Evolutionary conservation across 2,797 vertebrate genomes (phyloP).

Genomic region (Percopsis omiscomaycus): DNA sequence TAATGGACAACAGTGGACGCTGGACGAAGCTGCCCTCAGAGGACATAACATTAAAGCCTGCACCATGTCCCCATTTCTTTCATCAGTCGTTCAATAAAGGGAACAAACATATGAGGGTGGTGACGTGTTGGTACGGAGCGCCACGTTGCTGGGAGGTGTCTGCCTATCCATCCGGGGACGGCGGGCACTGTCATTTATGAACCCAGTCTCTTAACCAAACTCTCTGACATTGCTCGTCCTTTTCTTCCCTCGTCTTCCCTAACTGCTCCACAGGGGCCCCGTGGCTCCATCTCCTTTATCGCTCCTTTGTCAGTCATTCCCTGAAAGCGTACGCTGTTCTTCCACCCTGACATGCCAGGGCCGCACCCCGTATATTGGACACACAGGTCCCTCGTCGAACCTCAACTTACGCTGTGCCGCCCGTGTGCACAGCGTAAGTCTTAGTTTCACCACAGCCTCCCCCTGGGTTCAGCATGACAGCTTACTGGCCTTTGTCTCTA

Average conservation of each 20-base stretch:
- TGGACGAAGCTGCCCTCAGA: too few relatives aligned
- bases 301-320: background rate
- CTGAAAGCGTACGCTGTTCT: background rate
- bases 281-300: background rate
- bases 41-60: too few relatives aligned
- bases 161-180: conserved; percentile 1
- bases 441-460: background rate
- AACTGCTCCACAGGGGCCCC: background rate
- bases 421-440: too few relatives aligned
- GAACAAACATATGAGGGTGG: too few relatives aligned
- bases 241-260: background rate
- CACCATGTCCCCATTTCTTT: too few relatives aligned
- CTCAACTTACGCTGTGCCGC: too few relatives aligned
- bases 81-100: too few relatives aligned
- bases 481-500: background rate
- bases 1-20: too few relatives aligned
- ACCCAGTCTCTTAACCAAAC: conserved; percentile 14
- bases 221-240: conserved; percentile 9
- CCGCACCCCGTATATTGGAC: background rate
- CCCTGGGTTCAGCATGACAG: background rate
- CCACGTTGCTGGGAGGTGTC: conserved; percentile 2
- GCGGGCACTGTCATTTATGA: conserved; percentile 12
- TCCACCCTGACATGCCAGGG: background rate
- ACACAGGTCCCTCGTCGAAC: too few relatives aligned
- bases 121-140: background rate